phyloP scores from a whole-genome alignment of 2,113 vertebrate species.

The Ranitomeya imitator region DNA sequence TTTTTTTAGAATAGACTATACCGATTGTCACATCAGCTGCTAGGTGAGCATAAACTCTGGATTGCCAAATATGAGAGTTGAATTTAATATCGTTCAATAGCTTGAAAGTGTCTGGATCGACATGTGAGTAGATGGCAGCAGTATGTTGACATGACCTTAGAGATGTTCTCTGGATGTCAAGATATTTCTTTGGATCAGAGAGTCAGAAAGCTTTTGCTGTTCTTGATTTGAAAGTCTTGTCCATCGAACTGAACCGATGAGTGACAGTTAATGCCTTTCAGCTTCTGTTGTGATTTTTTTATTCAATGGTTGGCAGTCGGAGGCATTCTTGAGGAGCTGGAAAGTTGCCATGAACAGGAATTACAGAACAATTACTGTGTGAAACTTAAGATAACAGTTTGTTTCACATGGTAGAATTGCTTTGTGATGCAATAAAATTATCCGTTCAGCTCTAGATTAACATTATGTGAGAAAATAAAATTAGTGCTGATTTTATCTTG shows the following conservation, averaged over 20 bases:
- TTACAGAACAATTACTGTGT: constrained; percentile 92
- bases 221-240: constrained; percentile 62
- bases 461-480: constrained; percentile 78
- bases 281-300: constrained; percentile 67
- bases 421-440: constrained; percentile 83
- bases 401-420: constrained; percentile 86
- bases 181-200: constrained; percentile 58
- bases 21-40: not conserved
- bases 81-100: not conserved
- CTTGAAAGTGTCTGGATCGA: constrained; percentile 39
- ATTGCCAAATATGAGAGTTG: not conserved
- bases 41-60: not conserved
- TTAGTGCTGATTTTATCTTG: constrained; percentile 72
- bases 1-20: not conserved
- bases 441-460: constrained; percentile 81
- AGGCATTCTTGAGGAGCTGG: constrained; percentile 79
- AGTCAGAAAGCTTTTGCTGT: constrained; percentile 61
- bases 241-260: constrained; percentile 62
- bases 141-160: constrained; percentile 63
- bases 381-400: constrained; percentile 90
- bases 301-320: constrained; percentile 68
- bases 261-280: constrained; percentile 69
- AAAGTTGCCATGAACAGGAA: constrained; percentile 87
- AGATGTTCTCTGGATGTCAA: constrained; percentile 68
- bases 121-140: constrained; percentile 57